Evolutionary conservation across 2,888 invertebrate species (phyloP).

Genomic region (Hirtodrosophila alboralis): DNA sequence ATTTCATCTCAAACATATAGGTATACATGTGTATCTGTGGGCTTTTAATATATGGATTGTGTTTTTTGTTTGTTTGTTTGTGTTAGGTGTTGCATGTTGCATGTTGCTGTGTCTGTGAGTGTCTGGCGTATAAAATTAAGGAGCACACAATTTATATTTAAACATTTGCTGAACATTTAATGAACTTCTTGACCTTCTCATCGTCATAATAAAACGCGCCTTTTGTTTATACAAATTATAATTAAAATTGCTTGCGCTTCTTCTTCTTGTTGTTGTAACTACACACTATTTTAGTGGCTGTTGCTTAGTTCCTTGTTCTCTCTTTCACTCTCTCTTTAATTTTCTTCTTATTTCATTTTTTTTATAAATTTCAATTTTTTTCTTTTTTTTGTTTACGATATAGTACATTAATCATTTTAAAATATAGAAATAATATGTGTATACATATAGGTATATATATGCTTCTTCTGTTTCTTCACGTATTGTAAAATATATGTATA

Average conservation of each 20-base stretch:
- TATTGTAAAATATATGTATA: slow-evolving; percentile 73
- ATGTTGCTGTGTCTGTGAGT: slow-evolving; percentile 28
- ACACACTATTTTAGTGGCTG: slow-evolving; percentile 68
- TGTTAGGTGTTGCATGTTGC: slow-evolving; percentile 31
- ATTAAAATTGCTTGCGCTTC: slow-evolving; percentile 69
- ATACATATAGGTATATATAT: slow-evolving; percentile 69
- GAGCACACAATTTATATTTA: slow-evolving; percentile 50
- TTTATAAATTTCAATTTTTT: slow-evolving; percentile 29
- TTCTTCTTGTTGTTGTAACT: too few relatives aligned
- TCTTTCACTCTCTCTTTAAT: slow-evolving; percentile 35
- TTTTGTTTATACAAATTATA: slow-evolving; percentile 55
- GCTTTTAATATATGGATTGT: slow-evolving; percentile 37
- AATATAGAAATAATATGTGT: slow-evolving; percentile 73
- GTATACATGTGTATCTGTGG: slow-evolving; percentile 49
- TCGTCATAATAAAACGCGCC: slow-evolving; percentile 37
- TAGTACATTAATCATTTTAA: slow-evolving; percentile 52
- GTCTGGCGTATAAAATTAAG: slow-evolving; percentile 36
- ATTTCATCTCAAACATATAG: slow-evolving; percentile 77
- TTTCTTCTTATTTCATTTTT: slow-evolving; percentile 17
- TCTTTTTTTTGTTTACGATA: slow-evolving; percentile 39
- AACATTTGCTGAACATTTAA: slow-evolving; percentile 60
- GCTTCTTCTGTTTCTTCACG: slow-evolving; percentile 44
- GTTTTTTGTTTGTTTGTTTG: slow-evolving; percentile 25
- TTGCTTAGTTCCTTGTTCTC: slow-evolving; percentile 75
- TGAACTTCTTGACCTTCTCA: slow-evolving; percentile 26